A percentile compares a stretch with the other conserved stretches of the same genome.
phyloP scores from a whole-genome alignment of 2,797 vertebrate species.

The Anguilla anguilla region DNA sequence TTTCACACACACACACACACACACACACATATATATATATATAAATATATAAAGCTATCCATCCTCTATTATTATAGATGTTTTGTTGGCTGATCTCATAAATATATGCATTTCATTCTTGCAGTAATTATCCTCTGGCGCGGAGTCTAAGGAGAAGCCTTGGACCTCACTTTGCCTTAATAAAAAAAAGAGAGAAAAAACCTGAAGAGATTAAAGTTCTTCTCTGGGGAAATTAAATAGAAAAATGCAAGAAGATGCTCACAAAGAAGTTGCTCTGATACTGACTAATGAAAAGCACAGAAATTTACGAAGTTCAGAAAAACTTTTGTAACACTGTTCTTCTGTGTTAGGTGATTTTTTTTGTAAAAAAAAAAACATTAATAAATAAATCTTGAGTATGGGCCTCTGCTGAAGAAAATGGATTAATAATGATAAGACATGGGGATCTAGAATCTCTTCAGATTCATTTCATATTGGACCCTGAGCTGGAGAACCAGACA shows the following conservation, averaged over 20 bases:
- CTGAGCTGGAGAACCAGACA: neutral
- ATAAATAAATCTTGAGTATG: neutral
- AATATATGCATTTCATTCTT: neutral
- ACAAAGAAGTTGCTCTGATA: constrained; percentile 48
- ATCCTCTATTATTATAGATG: neutral
- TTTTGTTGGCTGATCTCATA: neutral
- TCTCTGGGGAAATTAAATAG: constrained; percentile 39
- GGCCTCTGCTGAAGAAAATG: neutral
- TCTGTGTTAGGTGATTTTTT: constrained; percentile 32
- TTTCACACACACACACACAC: neutral
- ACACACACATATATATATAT: too few relatives aligned
- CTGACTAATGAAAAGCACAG: constrained; percentile 61
- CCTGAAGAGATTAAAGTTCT: constrained; percentile 47
- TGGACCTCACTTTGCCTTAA: neutral
- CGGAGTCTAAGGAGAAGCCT: neutral
- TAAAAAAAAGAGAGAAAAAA: neutral
- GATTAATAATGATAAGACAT: neutral
- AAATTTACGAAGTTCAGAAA: constrained; percentile 57
- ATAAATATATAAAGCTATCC: neutral
- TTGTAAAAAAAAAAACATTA: constrained; percentile 29
- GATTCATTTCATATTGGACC: neutral
- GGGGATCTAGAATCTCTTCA: neutral
- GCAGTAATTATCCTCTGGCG: neutral
- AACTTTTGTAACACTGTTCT: constrained; percentile 52
- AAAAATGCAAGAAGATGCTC: constrained; percentile 39